These are phyloP conservation scores for Cephonodes hylas DNA, from an alignment of 2,888 invertebrate genomes.

Conservation along the genomic window DNA sequence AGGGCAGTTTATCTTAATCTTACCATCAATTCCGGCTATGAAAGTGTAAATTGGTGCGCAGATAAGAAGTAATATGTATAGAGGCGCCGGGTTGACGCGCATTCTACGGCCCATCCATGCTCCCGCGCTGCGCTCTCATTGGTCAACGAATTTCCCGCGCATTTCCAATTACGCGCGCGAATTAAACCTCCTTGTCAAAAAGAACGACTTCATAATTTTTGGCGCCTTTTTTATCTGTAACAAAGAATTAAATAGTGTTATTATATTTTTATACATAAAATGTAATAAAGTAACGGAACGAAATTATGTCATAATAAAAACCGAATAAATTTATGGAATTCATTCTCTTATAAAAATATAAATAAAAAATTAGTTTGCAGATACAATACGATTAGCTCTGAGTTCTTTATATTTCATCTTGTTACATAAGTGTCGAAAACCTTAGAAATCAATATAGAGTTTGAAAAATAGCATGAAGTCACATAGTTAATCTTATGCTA, in stretches of 20 bases:
- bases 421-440: too few relatives aligned
- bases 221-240: neutral
- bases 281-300: too few relatives aligned
- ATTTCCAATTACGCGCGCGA: slow-evolving; percentile 23
- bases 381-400: too few relatives aligned
- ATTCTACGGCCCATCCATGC: slow-evolving; percentile 79
- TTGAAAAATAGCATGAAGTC: neutral
- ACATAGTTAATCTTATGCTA: neutral
- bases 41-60: slow-evolving; percentile 56
- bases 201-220: neutral
- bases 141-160: slow-evolving; percentile 40
- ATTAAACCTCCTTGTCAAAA: slow-evolving; percentile 17
- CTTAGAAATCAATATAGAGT: too few relatives aligned
- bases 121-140: slow-evolving; percentile 58
- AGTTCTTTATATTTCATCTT: too few relatives aligned
- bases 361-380: too few relatives aligned
- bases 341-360: too few relatives aligned
- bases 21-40: slow-evolving; percentile 71
- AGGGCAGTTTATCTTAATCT: slow-evolving; percentile 24
- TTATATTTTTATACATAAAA: neutral
- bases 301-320: too few relatives aligned
- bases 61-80: slow-evolving; percentile 63
- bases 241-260: neutral
- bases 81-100: slow-evolving; percentile 69
- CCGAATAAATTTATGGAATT: too few relatives aligned